phyloP scores from a whole-genome alignment of 2,797 vertebrate species.

The Lycodopsis pacificus region DNA sequence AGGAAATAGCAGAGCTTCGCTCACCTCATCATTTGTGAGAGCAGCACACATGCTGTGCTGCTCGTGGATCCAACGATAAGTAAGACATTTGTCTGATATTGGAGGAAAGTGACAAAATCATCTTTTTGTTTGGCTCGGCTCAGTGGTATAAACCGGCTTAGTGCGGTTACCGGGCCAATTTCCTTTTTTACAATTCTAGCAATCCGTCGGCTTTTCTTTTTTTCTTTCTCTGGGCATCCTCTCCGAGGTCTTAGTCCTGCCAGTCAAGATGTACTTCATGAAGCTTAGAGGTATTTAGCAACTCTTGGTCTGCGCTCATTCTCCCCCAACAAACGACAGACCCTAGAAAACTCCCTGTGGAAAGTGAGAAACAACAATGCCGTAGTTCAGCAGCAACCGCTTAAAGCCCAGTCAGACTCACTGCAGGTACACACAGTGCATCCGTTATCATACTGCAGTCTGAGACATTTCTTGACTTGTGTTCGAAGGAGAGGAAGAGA shows the following conservation, averaged over 20 bases:
- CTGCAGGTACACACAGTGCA: conserved; percentile 1
- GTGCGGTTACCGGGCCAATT: conserved; percentile 23
- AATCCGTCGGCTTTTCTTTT: conserved; percentile 35
- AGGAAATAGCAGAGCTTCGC: conserved; percentile 30
- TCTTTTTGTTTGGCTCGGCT: conserved; percentile 12
- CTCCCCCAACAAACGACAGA: conserved; percentile 25
- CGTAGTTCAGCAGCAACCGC: conserved; percentile 21
- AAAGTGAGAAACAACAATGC: conserved; percentile 29
- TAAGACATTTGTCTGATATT: conserved; percentile 56
- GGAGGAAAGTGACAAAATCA: conserved; percentile 55
- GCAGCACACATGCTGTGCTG: conserved; percentile 47
- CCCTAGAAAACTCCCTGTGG: conserved; percentile 19
- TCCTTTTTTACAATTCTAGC: conserved; percentile 1
- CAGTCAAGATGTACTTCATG: conserved; percentile 46
- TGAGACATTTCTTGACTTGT: conserved; percentile 26
- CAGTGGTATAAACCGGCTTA: conserved; percentile 42
- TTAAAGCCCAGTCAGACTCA: conserved; percentile 24
- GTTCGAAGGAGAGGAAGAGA: conserved; percentile 11
- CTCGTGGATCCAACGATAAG: conserved; percentile 47
- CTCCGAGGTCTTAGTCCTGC: conserved; percentile 24
- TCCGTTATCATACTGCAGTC: conserved; percentile 26
- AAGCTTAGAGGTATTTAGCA: conserved; percentile 50
- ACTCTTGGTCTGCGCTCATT: conserved; percentile 21
- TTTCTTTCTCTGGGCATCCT: conserved; percentile 33
- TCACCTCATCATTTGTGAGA: conserved; percentile 50